These are phyloP conservation scores for Phortica variegata DNA, from an alignment of 1,140 invertebrate species.

Conservation along the genomic window DNA sequence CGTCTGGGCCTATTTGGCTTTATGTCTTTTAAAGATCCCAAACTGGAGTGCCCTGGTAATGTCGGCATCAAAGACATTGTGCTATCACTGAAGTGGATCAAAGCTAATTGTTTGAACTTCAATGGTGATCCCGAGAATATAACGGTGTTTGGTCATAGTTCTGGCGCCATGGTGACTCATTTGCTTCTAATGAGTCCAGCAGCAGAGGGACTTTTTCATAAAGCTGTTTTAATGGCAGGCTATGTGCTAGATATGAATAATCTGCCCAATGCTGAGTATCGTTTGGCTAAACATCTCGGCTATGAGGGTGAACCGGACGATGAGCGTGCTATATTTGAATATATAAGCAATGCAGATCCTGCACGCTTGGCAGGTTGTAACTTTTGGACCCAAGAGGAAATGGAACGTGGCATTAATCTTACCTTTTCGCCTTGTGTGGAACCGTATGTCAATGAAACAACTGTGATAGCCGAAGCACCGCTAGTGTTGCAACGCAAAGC, in stretches of 20 bases:
- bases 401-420: not conserved
- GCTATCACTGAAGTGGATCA: constrained; percentile 62
- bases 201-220: constrained; percentile 61
- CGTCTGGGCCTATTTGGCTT: constrained; percentile 59
- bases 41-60: constrained; percentile 61
- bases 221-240: constrained; percentile 63
- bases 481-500: constrained; percentile 20
- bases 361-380: constrained; percentile 13
- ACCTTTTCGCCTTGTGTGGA: constrained; percentile 30
- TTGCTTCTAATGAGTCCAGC: constrained; percentile 36
- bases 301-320: constrained; percentile 36
- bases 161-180: constrained; percentile 56
- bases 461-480: constrained; percentile 24
- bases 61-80: constrained; percentile 61
- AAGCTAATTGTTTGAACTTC: constrained; percentile 62
- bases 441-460: constrained; percentile 13
- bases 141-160: constrained; percentile 60
- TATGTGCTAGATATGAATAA: constrained; percentile 31
- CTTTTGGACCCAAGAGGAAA: constrained; percentile 17
- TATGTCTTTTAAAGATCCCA: constrained; percentile 65
- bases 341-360: constrained; percentile 18
- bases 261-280: constrained; percentile 26
- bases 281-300: constrained; percentile 37
- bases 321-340: constrained; percentile 17
- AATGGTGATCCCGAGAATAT: constrained; percentile 64